phyloP scores from a whole-genome alignment of 2,888 invertebrate genomes.

The Ommatoiulus sabulosus region DNA sequence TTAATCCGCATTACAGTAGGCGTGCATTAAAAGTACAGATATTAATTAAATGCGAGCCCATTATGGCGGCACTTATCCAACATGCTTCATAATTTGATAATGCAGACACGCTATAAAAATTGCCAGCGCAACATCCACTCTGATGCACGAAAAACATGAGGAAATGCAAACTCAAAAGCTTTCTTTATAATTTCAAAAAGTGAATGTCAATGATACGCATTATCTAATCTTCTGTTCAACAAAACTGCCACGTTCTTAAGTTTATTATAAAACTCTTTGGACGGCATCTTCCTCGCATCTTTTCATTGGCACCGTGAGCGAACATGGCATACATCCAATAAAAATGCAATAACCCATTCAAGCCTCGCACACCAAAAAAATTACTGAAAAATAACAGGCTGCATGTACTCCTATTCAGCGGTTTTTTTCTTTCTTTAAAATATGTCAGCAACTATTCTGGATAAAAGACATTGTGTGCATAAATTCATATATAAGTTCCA shows the following conservation, averaged over 20 bases:
- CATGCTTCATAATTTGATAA: background rate
- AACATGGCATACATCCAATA: background rate
- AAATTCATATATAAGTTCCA: background rate
- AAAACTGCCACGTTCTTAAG: constrained; percentile 19
- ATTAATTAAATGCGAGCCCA: constrained; percentile 25
- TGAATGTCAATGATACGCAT: constrained; percentile 39
- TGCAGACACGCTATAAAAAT: background rate
- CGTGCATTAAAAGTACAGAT: constrained; percentile 35
- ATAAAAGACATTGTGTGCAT: background rate
- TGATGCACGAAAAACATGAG: background rate
- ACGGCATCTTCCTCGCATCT: background rate
- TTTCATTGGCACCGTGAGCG: background rate
- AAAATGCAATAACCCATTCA: constrained; percentile 29
- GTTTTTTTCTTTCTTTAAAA: background rate
- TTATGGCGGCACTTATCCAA: constrained; percentile 36
- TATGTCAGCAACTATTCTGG: background rate
- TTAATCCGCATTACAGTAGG: background rate
- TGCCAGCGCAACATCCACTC: background rate
- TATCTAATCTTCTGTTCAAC: constrained; percentile 29
- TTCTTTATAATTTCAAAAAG: constrained; percentile 11
- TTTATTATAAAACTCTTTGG: constrained; percentile 13
- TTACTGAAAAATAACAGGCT: background rate
- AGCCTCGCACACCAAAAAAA: background rate
- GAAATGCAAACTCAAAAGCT: background rate
- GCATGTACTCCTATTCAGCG: background rate